These are phyloP conservation scores for Paedocypris micromegethes DNA, from an alignment of 2,797 vertebrate genomes.

Conservation along the genomic window DNA sequence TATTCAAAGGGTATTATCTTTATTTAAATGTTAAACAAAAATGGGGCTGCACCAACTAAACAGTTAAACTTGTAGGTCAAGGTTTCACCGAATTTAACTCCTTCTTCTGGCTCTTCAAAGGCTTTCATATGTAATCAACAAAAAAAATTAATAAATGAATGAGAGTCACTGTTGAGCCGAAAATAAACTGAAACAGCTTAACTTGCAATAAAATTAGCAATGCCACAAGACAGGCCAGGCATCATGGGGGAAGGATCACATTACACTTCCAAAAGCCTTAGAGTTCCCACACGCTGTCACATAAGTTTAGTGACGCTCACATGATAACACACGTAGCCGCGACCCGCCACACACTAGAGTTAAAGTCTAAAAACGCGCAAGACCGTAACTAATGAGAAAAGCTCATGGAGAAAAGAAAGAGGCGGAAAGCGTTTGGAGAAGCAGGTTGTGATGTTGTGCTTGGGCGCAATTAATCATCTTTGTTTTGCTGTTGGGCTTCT, in stretches of 20 bases:
- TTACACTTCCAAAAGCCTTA: constrained; percentile 36
- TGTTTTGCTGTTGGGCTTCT: constrained; percentile 3
- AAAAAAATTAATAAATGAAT: background rate
- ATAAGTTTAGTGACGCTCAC: constrained; percentile 37
- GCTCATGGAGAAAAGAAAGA: background rate
- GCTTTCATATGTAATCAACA: constrained; percentile 19
- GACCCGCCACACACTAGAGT: constrained; percentile 22
- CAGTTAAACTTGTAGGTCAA: too few species aligned
- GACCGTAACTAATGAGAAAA: constrained; percentile 9
- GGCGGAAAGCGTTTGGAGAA: background rate
- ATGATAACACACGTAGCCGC: constrained; percentile 27
- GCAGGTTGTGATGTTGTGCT: constrained; percentile 5
- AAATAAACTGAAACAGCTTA: constrained; percentile 22
- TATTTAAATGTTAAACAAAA: too few species aligned
- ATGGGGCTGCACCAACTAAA: too few species aligned
- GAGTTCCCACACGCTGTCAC: constrained; percentile 49
- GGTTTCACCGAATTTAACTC: too few species aligned
- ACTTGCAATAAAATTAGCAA: constrained; percentile 40
- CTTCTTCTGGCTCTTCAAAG: background rate
- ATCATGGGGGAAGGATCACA: constrained; percentile 41
- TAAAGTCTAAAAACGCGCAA: constrained; percentile 26
- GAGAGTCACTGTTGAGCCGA: constrained; percentile 26
- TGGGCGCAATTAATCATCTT: constrained; percentile 25
- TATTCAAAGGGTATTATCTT: too few species aligned
- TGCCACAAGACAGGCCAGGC: constrained; percentile 23